Base-by-base conservation (phyloP, 2,888 invertebrate species). In the Cheilosia scutellata region DNA sequence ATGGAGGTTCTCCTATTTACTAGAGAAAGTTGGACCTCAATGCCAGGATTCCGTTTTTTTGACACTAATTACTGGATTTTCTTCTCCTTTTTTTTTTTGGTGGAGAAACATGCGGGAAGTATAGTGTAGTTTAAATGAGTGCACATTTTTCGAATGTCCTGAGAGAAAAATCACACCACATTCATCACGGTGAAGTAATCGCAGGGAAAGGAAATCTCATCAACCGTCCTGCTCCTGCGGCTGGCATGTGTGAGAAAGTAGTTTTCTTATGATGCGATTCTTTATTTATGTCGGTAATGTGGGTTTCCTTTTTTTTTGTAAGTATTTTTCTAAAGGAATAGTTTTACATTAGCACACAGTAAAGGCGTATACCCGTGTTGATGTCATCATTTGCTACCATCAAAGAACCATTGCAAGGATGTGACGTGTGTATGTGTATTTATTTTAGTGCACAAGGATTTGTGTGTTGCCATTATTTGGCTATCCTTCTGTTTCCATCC, bases 51-150 rank as follows among this genome's bases (percentile, higher is more conserved):
- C 51, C 16, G 20, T 63, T 40, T 62, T 53, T 53, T 58, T 60
- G 4, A 31, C 16, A 65, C 62, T 83, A 78, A 84, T 84, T 84
- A 74, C 44, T 65, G 70, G 53, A 42, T 70, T 72, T 76, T n/a
- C 2, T 5, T 57, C 9, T 57, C 13, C 37, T 57, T 70, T 20
- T 33, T 44, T 60, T 44, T 27, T 37, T n/a, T 7, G 16, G 20
- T 57, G 16, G 20, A n/a, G 5, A 7, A 47, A 62, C 5, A 27
- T 9, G 11, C 27, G 16, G 2, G 60, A 60, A 42, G 33, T 29
- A 20, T 20, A 11, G 11, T 44, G 4, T n/a, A 20, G 33, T 62
- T 55, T 55, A 40, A 70, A 60, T 31, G 25, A 71, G 49, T 42
- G 55, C 16, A 6, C 29, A 63, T 49, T 58, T 57, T 49, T 62